Conservation (phyloP, 2,113 vertebrate species). For the Synchiropus splendidus region DNA sequence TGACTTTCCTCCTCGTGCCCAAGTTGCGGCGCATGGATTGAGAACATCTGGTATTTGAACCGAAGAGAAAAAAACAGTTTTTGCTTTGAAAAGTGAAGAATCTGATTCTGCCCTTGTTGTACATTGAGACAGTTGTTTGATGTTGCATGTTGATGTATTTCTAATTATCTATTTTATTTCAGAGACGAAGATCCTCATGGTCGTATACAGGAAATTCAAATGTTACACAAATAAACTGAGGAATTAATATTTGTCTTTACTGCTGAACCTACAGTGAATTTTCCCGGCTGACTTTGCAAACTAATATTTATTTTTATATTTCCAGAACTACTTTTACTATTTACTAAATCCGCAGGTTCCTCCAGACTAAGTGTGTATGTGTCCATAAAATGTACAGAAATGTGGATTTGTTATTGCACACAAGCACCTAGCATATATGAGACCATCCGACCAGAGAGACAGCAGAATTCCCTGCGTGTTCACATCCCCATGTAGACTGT, state of each 20-base stretch:
- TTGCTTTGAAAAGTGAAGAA: not conserved
- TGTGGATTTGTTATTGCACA: no score
- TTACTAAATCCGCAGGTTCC: no score
- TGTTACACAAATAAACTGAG: constrained; percentile 3
- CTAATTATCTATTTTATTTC: constrained; percentile 19
- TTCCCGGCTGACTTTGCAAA: no score
- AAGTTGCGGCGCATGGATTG: constrained; percentile 7
- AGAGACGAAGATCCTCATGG: constrained; percentile 24
- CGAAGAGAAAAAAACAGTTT: constrained; percentile 6
- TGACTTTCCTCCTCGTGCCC: constrained; percentile 3
- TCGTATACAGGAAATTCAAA: constrained; percentile 1
- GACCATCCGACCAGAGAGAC: no score
- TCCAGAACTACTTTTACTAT: no score
- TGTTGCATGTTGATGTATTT: constrained; percentile 34
- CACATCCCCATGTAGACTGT: not conserved
- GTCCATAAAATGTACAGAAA: no score
- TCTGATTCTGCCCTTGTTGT: constrained; percentile 6
- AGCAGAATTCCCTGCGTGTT: no score
- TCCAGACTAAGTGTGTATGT: no score
- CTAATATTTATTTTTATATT: no score
- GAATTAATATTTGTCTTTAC: no score
- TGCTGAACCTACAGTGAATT: no score
- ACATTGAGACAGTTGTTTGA: constrained; percentile 8
- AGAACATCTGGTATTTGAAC: constrained; percentile 7
- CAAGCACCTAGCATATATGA: no score